Evolutionary conservation across 1,140 invertebrate genomes (phyloP), one percentile per base, ranked within the genome.

Genomic region (Druon quercuslanigerum): DNA sequence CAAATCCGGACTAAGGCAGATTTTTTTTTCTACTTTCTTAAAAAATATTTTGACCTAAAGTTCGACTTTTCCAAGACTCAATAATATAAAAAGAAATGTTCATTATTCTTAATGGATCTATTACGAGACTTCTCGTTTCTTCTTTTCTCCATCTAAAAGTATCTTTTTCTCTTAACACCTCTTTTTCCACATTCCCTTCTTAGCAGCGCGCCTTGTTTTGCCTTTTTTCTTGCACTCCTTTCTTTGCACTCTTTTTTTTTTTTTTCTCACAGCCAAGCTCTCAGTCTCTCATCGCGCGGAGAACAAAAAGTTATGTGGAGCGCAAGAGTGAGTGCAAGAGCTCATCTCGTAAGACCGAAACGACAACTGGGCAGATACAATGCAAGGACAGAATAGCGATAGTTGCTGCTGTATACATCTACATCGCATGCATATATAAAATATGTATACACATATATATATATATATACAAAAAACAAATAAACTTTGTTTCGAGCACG

Each of bases 161-260:
- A 25, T 19, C 50, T 57, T 72, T 70, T 74, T 72, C 82, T 82
- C 82, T 85, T 84, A 72, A 46, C 74, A 79, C 78, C 76, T 84
- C 81, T 79, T 76, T 85, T 81, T 77, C 16, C 60, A 16, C 79
- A 78, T 83, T 81, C 75, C 60, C 71, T 75, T 71, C 17, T 66
- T 70, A 33, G 25, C 11, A 51, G 20, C 50, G 46, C 56, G 75
- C 73, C 73, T 74, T 56, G 8, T 40, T 72, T 51, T 16, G 25
- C 33, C 12, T 56, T 76, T 54, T 78, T 78, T 79, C 81, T 82
- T 75, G 25, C 79, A 79, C 79, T 78, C 73, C 17, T 50, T 33
- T 33, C 5, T 33, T 33, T 5, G 0, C 20, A 25, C 20, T 25
- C 20, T 79, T 33, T 16, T 14, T 14, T 66, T n/a, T 66, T 12